Conservation (phyloP, 1,140 invertebrate genomes). For the Calephelis nemesis region DNA sequence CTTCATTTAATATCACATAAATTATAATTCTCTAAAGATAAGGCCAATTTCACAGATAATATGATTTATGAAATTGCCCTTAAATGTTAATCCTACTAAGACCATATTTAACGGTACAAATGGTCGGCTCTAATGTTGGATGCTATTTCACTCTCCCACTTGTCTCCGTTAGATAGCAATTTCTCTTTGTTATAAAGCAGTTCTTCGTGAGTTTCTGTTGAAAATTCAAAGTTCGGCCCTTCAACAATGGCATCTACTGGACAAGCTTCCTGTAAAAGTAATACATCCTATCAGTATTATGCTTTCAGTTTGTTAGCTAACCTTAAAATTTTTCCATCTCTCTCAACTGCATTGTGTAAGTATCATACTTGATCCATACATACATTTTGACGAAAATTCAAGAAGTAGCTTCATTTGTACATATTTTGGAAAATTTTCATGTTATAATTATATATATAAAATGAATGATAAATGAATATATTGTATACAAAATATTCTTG, state of each 20-base stretch:
- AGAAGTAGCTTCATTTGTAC: too few species aligned
- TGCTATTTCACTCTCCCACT: constrained; percentile 99
- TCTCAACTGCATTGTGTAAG: too few species aligned
- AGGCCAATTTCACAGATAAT: constrained; percentile 39
- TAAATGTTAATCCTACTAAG: constrained; percentile 43
- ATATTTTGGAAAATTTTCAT: too few species aligned
- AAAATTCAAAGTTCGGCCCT: constrained; percentile 99
- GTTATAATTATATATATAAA: too few species aligned
- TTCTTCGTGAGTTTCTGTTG: constrained; percentile 99
- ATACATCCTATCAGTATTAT: not conserved
- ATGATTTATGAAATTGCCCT: constrained; percentile 40
- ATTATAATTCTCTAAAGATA: constrained; percentile 56
- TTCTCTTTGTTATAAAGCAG: constrained; percentile 99
- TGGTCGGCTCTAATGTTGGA: constrained; percentile 98
- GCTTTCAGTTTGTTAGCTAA: too few species aligned
- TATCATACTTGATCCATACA: too few species aligned
- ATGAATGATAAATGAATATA: too few species aligned
- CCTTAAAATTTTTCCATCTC: too few species aligned
- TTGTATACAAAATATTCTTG: too few species aligned
- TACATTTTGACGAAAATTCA: too few species aligned
- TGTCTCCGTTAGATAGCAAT: constrained; percentile 98
- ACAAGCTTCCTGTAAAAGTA: constrained; percentile 90
- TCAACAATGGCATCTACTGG: constrained; percentile 99
- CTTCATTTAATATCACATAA: constrained; percentile 62
- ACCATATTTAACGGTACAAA: constrained; percentile 92